A percentile compares a stretch with the other conserved stretches of the same genome.
phyloP scores from a whole-genome alignment of 2,113 vertebrate species.

The Sterrhoptilus dennistouni region DNA sequence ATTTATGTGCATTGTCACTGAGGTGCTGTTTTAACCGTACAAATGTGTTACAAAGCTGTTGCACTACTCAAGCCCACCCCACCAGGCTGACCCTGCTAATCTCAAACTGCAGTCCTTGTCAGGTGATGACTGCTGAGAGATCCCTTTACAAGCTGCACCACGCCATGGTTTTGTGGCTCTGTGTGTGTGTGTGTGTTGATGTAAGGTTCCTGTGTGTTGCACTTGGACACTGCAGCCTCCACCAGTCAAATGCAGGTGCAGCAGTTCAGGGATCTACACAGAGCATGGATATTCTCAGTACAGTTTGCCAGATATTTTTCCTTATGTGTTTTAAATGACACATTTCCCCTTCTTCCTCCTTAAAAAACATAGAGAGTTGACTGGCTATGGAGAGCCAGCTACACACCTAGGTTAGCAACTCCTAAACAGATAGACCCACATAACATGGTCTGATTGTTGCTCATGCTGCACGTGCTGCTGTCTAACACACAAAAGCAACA shows the following conservation, averaged over 20 bases:
- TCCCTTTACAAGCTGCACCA: constrained; percentile 24
- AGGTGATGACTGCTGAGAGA: constrained; percentile 59
- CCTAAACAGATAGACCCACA: not conserved
- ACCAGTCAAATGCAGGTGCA: not conserved
- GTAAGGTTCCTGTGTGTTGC: not conserved
- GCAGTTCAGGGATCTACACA: not conserved
- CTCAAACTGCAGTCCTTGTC: constrained; percentile 37
- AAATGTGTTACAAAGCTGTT: constrained; percentile 1
- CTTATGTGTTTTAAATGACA: not conserved
- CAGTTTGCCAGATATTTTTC: not conserved
- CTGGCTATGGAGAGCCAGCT: not conserved
- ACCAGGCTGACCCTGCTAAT: constrained; percentile 34
- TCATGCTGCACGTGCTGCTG: not conserved
- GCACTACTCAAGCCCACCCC: not conserved
- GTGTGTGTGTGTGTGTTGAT: not conserved
- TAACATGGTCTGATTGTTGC: not conserved
- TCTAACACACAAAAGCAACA: fast-evolving
- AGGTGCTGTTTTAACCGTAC: constrained; percentile 28
- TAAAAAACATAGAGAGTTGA: not conserved
- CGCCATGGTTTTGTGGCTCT: not conserved
- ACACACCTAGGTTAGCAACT: not conserved
- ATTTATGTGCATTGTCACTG: constrained; percentile 29
- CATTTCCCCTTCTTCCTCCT: not conserved
- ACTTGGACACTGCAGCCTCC: not conserved
- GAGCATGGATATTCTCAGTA: not conserved